Evolutionary conservation across 1,140 invertebrate genomes (phyloP), one percentile per base, ranked within the genome.

Genomic region (Muscidifurax raptorellus): DNA sequence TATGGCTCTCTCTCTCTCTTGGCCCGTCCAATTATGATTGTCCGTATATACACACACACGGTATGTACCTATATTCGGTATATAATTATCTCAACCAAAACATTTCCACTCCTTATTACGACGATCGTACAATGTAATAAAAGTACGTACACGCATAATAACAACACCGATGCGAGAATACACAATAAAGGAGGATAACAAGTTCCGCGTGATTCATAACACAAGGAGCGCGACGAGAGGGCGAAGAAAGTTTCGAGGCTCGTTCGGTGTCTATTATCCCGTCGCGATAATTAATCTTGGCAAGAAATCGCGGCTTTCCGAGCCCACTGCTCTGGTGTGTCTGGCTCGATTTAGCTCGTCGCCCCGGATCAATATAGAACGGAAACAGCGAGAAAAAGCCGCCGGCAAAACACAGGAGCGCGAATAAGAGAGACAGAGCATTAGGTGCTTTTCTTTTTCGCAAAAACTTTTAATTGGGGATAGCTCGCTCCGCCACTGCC

Each of bases 391-490:
- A 75, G 18, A 9, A 32, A 40, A 9, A 10, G 36, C 4, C 4
- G 36, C 9, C 66, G 2, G 1, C 6, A 28, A 27, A 30, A 28
- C 28, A 28, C 25, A 13, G 66, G n/a, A 28, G 25, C 67, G 10
- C 67, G 10, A 18, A 4, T 2, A 27, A 30, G 28, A 15, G 25
- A n/a, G 15, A n/a, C n/a, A 67, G 6, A 69, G 15, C 67, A 69
- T 30, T 30, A 69, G 71, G 28, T 40, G 30, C 15, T 64, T 36
- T 27, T 40, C 71, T 40, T 82, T 66, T 76, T 76, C 13, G 36
- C 18, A n/a, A 66, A 40, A 82, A 82, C 52, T 82, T 82, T 82
- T 82, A 82, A 82, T 82, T 82, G 81, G 74, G 81, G 27, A 6
- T 69, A 4, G 27, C 28, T 28, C 66, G 12, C 28, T 69, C 66